Conservation (phyloP, 2,797 vertebrate species). For the Alouatta caraya region DNA sequence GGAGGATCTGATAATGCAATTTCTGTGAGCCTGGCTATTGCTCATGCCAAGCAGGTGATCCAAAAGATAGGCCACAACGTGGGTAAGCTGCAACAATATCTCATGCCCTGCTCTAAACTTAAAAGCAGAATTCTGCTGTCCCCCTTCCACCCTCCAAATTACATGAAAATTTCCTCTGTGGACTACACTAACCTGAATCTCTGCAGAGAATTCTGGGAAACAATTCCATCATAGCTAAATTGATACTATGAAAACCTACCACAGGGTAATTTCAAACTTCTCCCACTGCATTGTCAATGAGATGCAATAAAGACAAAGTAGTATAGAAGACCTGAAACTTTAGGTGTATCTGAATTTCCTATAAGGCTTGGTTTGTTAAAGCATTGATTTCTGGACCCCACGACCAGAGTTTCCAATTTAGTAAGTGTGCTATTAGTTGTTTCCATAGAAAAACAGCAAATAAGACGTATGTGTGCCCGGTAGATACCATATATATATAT, state of each 20-base stretch:
- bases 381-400: not conserved
- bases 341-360: not conserved
- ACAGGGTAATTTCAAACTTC: not conserved
- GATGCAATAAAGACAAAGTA: not conserved
- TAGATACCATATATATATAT: too few relatives aligned
- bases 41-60: not conserved
- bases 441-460: not conserved
- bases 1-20: not conserved
- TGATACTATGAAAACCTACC: not conserved
- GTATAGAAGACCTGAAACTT: not conserved
- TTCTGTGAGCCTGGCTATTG: not conserved
- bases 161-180: not conserved
- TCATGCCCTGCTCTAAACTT: accelerated
- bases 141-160: not conserved
- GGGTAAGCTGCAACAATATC: not conserved
- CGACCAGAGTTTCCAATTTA: not conserved
- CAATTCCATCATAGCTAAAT: not conserved
- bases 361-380: not conserved
- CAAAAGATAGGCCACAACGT: not conserved
- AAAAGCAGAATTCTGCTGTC: not conserved
- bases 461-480: not conserved
- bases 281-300: not conserved
- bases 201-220: not conserved
- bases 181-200: accelerated
- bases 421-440: not conserved